Percentiles rank a stretch among this genome's conserved stretches.
These are phyloP conservation scores for Trichechus manatus DNA, from an alignment of 2,113 vertebrate species.

Conservation along the genomic window DNA sequence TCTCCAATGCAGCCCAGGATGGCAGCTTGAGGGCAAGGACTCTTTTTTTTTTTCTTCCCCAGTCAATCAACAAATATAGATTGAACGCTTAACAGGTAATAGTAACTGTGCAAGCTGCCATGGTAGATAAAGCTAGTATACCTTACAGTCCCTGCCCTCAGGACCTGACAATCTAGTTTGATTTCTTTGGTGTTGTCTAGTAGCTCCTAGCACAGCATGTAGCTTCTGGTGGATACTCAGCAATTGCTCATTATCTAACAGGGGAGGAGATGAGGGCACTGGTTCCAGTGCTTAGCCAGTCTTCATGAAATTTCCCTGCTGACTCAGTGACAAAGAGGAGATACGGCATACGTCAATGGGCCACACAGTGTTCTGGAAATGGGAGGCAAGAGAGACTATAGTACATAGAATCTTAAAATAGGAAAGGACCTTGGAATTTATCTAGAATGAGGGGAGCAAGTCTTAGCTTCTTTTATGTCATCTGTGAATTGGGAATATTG, in stretches of 20 bases:
- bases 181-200: background rate
- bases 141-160: background rate
- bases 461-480: background rate
- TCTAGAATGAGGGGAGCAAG: background rate
- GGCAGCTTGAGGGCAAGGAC: background rate
- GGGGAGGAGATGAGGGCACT: background rate
- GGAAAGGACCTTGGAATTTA: background rate
- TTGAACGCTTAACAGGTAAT: background rate
- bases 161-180: background rate
- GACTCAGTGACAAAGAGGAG: conserved; percentile 7
- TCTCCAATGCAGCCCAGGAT: background rate
- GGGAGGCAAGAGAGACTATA: background rate
- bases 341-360: background rate
- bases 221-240: background rate
- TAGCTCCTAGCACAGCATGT: background rate
- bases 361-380: background rate
- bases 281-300: background rate
- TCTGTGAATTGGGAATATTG: background rate
- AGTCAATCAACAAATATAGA: background rate
- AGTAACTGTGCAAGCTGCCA: background rate
- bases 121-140: background rate
- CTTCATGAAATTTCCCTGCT: background rate
- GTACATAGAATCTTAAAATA: background rate
- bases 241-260: background rate
- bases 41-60: background rate